These are phyloP conservation scores for Loris lydekkerianus DNA, from an alignment of 2,797 vertebrate genomes.

Conservation along the genomic window DNA sequence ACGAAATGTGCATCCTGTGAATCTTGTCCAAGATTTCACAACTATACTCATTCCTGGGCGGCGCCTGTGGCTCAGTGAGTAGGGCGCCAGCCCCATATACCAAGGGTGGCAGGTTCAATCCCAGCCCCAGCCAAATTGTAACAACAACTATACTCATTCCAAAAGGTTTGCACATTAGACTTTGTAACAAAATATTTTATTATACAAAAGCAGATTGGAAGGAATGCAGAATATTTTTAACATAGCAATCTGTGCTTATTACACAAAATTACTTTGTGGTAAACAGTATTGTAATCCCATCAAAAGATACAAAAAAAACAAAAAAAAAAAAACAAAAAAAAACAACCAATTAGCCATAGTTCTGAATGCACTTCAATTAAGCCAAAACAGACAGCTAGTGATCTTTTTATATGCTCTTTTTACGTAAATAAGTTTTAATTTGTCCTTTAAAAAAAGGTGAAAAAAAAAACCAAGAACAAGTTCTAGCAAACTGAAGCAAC, in stretches of 20 bases:
- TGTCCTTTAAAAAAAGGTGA: slow-evolving; percentile 95
- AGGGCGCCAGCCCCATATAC: no score
- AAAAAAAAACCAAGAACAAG: slow-evolving; percentile 91
- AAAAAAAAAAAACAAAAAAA: slow-evolving; percentile 39
- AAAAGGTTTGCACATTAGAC: slow-evolving; percentile 90
- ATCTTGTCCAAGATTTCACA: slow-evolving; percentile 88
- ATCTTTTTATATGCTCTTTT: slow-evolving; percentile 94
- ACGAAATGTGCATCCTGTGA: slow-evolving; percentile 90
- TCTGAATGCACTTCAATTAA: slow-evolving; percentile 93
- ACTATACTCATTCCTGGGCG: slow-evolving; percentile 75
- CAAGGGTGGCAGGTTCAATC: no score
- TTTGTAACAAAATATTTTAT: slow-evolving; percentile 92
- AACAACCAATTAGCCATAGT: slow-evolving; percentile 91
- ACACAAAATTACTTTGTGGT: slow-evolving; percentile 91
- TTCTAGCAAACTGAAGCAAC: slow-evolving; percentile 96
- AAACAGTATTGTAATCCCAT: slow-evolving; percentile 92
- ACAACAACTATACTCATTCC: slow-evolving; percentile 82
- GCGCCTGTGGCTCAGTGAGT: no score
- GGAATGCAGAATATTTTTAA: slow-evolving; percentile 93
- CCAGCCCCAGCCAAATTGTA: no score
- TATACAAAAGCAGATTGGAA: slow-evolving; percentile 90
- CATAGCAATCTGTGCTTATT: slow-evolving; percentile 90
- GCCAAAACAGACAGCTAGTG: slow-evolving; percentile 93
- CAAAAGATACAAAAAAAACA: slow-evolving; percentile 86
- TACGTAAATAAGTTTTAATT: slow-evolving; percentile 93